Evolutionary conservation across 2,797 vertebrate species (phyloP), one percentile per base, ranked within the genome.

Genomic region (Lates japonicus): DNA sequence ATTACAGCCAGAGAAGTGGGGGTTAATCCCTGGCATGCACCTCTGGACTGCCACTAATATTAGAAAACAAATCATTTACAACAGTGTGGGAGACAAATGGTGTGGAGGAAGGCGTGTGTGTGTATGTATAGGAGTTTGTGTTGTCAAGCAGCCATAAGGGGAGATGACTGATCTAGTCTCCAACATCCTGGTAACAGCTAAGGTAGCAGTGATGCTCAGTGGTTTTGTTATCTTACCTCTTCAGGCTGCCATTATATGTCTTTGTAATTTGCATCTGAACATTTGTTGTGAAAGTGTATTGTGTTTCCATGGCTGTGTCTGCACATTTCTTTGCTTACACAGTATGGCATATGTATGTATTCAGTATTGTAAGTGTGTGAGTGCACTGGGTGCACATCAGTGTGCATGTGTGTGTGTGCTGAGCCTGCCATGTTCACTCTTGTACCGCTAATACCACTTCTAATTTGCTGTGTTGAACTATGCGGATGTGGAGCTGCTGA

Each of bases 381-480:
- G 51, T 66, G 59, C 13, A 33, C 33, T 5, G 41, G 62, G 22
- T 74, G 57, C 64, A 72, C 67, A 78, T 49, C 62, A n/a, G 52
- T 17, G 51, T 33, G 76, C 76, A 78, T 22, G 19, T 70, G 59
- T 69, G 81, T 74, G 87, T 82, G 86, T 67, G 83, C 70, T 46
- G 73, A 86, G 88, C 86, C 90, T 92, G 90, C 85, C 87, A 92
- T 93, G 91, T 92, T 89, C 82, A 85, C 83, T 88, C 81, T 92
- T 79, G 84, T 92, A 87, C 66, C 69, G 63, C 88, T 94, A 94
- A 95, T 95, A 69, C 90, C 86, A 86, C 85, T 94, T 87, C 92
- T 94, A 92, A 91, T 94, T 94, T 94, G 93, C 90, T 88, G 85
- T 74, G 91, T 90, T 88, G 92, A 93, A 86, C 70, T 84, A 84